Evolutionary conservation across 2,113 vertebrate genomes (phyloP).

Genomic region (Bubo scandiacus): DNA sequence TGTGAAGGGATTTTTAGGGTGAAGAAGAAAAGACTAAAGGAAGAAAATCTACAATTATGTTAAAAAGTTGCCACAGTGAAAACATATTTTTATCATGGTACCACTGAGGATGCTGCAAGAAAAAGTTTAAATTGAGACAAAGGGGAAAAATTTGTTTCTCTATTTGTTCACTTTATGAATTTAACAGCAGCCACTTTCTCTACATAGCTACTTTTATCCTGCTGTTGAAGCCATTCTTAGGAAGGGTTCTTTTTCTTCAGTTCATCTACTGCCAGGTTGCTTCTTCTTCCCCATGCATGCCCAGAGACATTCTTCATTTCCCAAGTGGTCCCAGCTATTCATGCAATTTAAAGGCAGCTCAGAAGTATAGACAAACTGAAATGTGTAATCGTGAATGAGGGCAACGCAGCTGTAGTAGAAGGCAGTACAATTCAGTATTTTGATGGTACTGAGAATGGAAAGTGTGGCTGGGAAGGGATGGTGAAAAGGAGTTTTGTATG

Average conservation of each 20-base stretch:
- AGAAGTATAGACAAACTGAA: background rate
- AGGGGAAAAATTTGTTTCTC: background rate
- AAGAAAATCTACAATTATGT: background rate
- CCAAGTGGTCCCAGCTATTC: background rate
- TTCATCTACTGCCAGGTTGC: background rate
- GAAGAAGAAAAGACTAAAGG: background rate
- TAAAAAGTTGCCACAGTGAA: background rate
- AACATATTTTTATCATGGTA: background rate
- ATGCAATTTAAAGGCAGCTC: background rate
- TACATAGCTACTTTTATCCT: background rate
- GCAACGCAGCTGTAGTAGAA: background rate
- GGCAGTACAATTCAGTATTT: background rate
- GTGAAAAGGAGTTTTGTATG: background rate
- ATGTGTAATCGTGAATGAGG: background rate
- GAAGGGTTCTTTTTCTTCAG: background rate
- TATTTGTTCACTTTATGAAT: background rate
- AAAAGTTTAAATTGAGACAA: background rate
- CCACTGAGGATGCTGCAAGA: background rate
- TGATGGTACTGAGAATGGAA: background rate
- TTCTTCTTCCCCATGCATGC: accelerated
- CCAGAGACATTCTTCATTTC: background rate
- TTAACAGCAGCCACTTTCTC: background rate
- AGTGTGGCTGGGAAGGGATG: background rate
- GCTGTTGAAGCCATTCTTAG: background rate
- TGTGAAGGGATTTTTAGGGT: background rate